These are phyloP conservation scores for Leptobrachium ailaonicum DNA, from an alignment of 2,113 vertebrate genomes.

Conservation along the genomic window DNA sequence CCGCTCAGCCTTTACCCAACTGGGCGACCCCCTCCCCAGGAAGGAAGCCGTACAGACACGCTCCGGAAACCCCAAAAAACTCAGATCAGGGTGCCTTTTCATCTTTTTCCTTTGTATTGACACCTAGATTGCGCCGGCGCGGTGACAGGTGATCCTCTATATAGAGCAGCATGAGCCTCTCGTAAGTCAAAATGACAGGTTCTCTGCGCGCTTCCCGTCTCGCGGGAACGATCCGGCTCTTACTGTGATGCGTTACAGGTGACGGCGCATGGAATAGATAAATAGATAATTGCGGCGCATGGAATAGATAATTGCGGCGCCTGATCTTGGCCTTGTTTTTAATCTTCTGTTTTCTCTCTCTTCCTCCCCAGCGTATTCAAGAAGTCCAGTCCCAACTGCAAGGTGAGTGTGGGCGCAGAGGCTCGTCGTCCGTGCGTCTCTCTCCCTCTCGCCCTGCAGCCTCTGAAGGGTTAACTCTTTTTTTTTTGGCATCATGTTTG, in stretches of 20 bases:
- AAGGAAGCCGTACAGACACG: constrained; percentile 28
- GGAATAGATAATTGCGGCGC: too few relatives aligned
- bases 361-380: constrained; percentile 74
- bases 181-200: not conserved
- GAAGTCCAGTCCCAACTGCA: constrained; percentile 81
- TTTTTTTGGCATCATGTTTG: not conserved
- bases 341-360: constrained; percentile 48
- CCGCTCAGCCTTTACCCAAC: not conserved
- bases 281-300: too few relatives aligned
- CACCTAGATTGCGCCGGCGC: not conserved
- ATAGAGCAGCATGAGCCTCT: not conserved
- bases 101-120: not conserved
- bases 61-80: constrained; percentile 24
- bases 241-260: too few relatives aligned
- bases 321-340: too few relatives aligned
- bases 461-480: not conserved
- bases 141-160: not conserved
- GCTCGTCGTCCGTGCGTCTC: not conserved
- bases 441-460: not conserved
- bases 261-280: too few relatives aligned
- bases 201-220: too few relatives aligned
- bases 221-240: too few relatives aligned
- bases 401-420: constrained; percentile 59
- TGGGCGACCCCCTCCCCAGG: constrained; percentile 4
- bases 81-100: not conserved